Evolutionary conservation across 2,888 invertebrate species (phyloP), one percentile per base, ranked within the genome.

Genomic region (Nezara viridula): DNA sequence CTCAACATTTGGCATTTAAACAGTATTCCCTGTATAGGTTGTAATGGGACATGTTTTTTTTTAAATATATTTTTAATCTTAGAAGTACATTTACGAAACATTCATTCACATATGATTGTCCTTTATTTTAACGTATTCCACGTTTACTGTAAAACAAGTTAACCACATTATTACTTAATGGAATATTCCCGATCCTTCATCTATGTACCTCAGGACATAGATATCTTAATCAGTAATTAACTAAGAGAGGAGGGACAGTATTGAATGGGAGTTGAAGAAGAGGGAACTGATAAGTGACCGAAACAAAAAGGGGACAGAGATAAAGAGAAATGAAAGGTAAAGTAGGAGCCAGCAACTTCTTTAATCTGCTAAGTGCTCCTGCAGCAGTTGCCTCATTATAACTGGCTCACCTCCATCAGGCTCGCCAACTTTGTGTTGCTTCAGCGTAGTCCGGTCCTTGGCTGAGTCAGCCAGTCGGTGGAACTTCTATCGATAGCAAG

Each of bases 361-460:
- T 81, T 81, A 81, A 81, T 81, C 81, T 81, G 44, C 81, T 81
- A 47, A 81, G 81, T 81, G 81, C 81, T 77, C 44, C 24, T 81
- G 4, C 44, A 2, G 14, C 24, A 37, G 44, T 81, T n/a, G 44
- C 2, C 44, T 81, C 81, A 81, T 81, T 81, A 81, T 81, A 81
- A 81, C n/a, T 16, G 5, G n/a, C 81, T 44, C 44, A 81, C 81
- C 81, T 81, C 81, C 81, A 81, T 44, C 81, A 47, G 40, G 24
- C 19, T 40, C n/a, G 12, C 40, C n/a, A 44, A 81, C 81, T 73
- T 73, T 73, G 19, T 73, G 32, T 32, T 73, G 32, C 66, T 21
- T 73, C 66, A 73, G 66, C 32, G 32, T 73, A 37, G 66, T 73
- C 66, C 66, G 37, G 32, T 37, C 66, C 3, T 12, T 19, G 6